Percentiles rank a stretch among this genome's conserved stretches.
Evolutionary conservation across 1,140 invertebrate genomes (phyloP).

Genomic region (Marisa cornuarietis): DNA sequence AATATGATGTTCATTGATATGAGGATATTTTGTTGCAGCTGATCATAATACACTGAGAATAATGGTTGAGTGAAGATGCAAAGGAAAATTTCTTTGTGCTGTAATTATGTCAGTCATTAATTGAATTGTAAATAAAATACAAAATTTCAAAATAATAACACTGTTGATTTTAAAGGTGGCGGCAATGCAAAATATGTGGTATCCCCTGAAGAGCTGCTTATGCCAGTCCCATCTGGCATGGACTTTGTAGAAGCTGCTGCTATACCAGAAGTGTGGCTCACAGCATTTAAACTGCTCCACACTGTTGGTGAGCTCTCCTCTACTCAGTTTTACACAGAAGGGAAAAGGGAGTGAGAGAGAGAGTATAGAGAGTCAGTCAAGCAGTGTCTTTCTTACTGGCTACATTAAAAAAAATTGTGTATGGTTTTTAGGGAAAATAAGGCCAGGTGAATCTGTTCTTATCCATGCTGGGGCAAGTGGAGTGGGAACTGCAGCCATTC

Average conservation of each 20-base stretch:
- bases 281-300: constrained; percentile 63
- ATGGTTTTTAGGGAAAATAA: constrained; percentile 39
- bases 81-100: background rate
- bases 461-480: constrained; percentile 66
- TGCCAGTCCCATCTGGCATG: constrained; percentile 53
- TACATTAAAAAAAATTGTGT: background rate
- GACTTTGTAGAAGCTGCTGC: constrained; percentile 58
- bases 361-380: background rate
- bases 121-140: background rate
- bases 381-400: background rate
- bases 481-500: constrained; percentile 63
- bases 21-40: no score
- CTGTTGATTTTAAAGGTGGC: constrained; percentile 47
- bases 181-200: constrained; percentile 66
- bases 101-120: constrained; percentile 4
- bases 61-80: no score
- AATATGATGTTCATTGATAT: no score
- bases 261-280: constrained; percentile 66
- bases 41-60: background rate
- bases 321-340: background rate
- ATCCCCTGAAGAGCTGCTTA: constrained; percentile 54
- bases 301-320: constrained; percentile 47
- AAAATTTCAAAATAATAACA: background rate
- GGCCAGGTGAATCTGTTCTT: constrained; percentile 55
- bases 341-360: no score